A percentile compares a stretch with the other conserved stretches of the same genome.
These are phyloP conservation scores for Spea multiplicata DNA, from an alignment of 2,113 vertebrate species.

Conservation along the genomic window DNA sequence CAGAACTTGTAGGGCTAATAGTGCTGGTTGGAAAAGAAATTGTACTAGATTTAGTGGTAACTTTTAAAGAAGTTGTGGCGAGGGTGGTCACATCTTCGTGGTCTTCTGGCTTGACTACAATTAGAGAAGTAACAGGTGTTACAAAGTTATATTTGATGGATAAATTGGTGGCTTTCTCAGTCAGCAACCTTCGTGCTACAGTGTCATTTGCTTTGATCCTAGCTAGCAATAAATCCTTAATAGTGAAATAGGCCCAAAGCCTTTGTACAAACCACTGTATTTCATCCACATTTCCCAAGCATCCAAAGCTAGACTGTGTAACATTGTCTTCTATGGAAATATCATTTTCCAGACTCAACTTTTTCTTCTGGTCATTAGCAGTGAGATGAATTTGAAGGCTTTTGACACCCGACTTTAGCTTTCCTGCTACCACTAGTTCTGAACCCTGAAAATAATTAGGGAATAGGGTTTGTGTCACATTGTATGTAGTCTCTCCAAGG, in stretches of 20 bases:
- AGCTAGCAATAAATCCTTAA: constrained; percentile 72
- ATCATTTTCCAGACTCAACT: constrained; percentile 61
- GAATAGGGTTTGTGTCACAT: constrained; percentile 68
- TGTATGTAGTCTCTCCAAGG: constrained; percentile 64
- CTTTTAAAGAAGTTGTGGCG: neutral
- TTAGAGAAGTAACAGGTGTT: constrained; percentile 77
- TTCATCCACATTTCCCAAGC: constrained; percentile 49
- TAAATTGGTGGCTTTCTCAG: constrained; percentile 74
- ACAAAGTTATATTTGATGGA: constrained; percentile 82
- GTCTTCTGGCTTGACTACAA: constrained; percentile 71
- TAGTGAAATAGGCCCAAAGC: constrained; percentile 81
- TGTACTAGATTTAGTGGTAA: neutral
- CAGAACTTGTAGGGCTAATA: neutral
- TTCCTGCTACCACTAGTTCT: constrained; percentile 74
- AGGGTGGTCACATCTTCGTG: neutral
- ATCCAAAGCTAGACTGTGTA: constrained; percentile 55
- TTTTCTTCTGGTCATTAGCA: constrained; percentile 52
- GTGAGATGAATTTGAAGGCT: constrained; percentile 67
- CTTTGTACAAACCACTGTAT: constrained; percentile 68
- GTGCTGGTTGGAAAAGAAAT: neutral
- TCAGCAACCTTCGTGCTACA: constrained; percentile 59
- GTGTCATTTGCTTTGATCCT: constrained; percentile 65
- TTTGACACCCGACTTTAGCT: constrained; percentile 62
- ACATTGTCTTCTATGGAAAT: constrained; percentile 52
- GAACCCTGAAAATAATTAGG: constrained; percentile 80